Evolutionary conservation across 53 echinoderm and acorn worm species (phyloP).

Genomic region (Crossaster papposus): DNA sequence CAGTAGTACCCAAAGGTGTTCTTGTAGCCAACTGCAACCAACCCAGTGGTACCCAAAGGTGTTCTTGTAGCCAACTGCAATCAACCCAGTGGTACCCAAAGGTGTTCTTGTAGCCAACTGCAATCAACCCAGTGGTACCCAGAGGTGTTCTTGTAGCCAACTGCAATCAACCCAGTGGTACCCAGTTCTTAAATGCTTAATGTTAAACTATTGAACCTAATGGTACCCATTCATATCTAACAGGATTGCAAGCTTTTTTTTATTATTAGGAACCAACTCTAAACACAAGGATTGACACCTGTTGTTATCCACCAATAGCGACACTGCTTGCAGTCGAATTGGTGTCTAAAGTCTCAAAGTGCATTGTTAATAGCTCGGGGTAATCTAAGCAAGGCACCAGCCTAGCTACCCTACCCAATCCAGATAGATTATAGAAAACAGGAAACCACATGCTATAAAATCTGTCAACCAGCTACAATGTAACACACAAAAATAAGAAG

Average conservation of each 20-base stretch:
- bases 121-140: not conserved
- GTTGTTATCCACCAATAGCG: not conserved
- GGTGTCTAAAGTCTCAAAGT: not conserved
- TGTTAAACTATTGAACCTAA: not conserved
- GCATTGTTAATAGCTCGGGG: not conserved
- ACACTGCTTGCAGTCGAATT: not conserved
- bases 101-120: not conserved
- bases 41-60: too few relatives aligned
- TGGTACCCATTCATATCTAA: not conserved
- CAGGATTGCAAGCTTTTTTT: not conserved
- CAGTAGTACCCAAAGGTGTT: not conserved
- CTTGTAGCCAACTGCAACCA: too few relatives aligned
- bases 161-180: not conserved
- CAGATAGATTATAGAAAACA: not conserved
- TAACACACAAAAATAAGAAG: not conserved
- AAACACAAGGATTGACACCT: too few relatives aligned
- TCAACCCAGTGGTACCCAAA: too few relatives aligned
- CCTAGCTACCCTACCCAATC: not conserved
- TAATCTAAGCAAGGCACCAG: constrained; percentile 4
- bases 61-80: too few relatives aligned
- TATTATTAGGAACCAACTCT: too few relatives aligned
- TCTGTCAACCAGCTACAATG: not conserved
- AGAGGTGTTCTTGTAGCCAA: too few relatives aligned
- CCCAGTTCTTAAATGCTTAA: not conserved
- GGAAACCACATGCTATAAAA: not conserved